Base-by-base conservation (phyloP, 2,888 invertebrate species). In the Tiliacea citrago region DNA sequence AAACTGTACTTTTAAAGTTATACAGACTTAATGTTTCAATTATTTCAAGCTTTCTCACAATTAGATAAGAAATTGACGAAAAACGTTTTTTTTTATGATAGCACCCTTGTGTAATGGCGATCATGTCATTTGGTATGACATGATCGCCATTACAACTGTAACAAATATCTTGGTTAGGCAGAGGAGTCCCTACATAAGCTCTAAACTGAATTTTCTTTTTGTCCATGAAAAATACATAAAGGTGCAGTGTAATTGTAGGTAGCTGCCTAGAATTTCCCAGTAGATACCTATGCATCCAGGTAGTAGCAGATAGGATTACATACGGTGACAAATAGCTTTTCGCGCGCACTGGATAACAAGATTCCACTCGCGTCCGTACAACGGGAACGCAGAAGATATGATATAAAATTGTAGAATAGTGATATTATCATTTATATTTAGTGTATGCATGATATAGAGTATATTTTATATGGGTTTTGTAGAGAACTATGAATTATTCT, bases 321-420 rank as follows among this genome's bases (percentile, higher is more conserved):
- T 35, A 75, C 67, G 75, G 83, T 80, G 77, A 83, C 83, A 83
- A 83, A 83, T 83, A 83, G 81, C 61, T 77, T 60, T 58, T 63
- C 62, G 60, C 53, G 57, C 58, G 57, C 57, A 68, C 68, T 45
- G 51, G 74, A 75, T 83, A 81, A 83, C 77, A 83, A 77, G 73
- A 83, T 83, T 83, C 70, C 62, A 13, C 53, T 66, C 70, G 70
- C 70, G 67, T 75, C 58, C 29, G 68, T 69, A 35, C 9, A 68
- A 49, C 24, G 16, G 18, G 53, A 67, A 63, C 49, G 55, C 68
- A 45, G 66, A 69, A n/a, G 58, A 73, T 75, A 77, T 83, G 70
- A 73, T 75, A 77, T 83, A 68, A 73, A 79, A 84, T 75, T 67
- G 63, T 53, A 71, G 63, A 77, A 73, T 65, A 69, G 65, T 69